Base-by-base conservation (phyloP, 2,797 vertebrate species). In the Gastrophryne carolinensis region DNA sequence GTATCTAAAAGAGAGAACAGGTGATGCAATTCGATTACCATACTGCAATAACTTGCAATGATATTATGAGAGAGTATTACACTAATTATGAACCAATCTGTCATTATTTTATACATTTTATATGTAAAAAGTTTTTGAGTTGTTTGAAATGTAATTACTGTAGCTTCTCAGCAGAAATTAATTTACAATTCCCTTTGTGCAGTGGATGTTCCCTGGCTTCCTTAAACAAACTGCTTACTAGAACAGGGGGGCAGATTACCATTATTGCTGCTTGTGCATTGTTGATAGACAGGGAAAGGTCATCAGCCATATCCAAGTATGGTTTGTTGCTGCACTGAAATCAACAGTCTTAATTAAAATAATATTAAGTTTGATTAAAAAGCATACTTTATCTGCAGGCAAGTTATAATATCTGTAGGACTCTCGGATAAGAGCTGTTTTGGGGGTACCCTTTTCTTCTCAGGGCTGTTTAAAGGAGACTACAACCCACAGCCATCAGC, bases 101-200 rank as follows among this genome's bases (percentile, higher is more conserved):
- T 54, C 50, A 17, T 21, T 21, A 26, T 53, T 54, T 54, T 23
- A 54, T n/a, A 32, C 30, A 19, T 39, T 56, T 54, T 41, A 27
- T 26, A 56, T 68, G 24, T 68, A 35, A 54, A 68, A 68, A 53
- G 50, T 68, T 67, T 67, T 52, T 26, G 30, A 67, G 35, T 53
- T 53, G 32, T 67, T 39, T 35, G 37, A 54, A 68, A 68, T 68
- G 65, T 68, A 37, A 56, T 68, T 68, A n/a, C n/a, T n/a, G n/a
- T n/a, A 68, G 53, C 65, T 68, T 54, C 65, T 39, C 50, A 68
- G 29, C 50, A 68, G 49, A 68, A 56, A 68, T 68, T 68, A 50
- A 68, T 68, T 54, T 68, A 56, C 65, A 68, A 68, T 39, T 56
- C 65, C 65, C 65, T 54, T 11, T 54, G 50, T 34, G 56, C 44